Base-by-base conservation (phyloP, 2,888 invertebrate genomes). In the Syrphus vitripennis region DNA sequence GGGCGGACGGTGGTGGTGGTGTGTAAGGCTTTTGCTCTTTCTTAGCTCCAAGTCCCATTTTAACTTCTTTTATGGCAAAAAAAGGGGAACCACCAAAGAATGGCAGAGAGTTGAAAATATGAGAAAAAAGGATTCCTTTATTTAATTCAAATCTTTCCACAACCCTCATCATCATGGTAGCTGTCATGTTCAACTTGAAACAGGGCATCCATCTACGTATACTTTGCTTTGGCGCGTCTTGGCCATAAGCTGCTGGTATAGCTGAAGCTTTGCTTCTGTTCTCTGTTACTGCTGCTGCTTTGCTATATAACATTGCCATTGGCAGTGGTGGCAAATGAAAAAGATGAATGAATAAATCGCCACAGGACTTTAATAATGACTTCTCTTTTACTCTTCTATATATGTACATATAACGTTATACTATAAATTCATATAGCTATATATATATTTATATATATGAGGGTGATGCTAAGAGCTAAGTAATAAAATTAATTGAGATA, bases 401-500 rank as follows among this genome's bases (percentile, higher is more conserved):
- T n/a, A n/a, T n/a, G n/a, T n/a, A n/a, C n/a, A n/a, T n/a, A n/a
- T n/a, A n/a, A n/a, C 19, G 19, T 3, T 65, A 1, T 6, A n/a
- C n/a, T n/a, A 24, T 5, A 40, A 61, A 45, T 65, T 45, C 40
- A 42, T 26, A 63, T 42, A 42, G 16, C 24, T 40, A 26, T 40
- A 63, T 16, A 63, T 21, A 21, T 26, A 24, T 12, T 12, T 12
- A 21, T 45, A 10, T 21, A 19, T 67, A 34, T 76, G 59, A 26
- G 82, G 63, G 72, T 70, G 77, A 57, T 74, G 77, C 86, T 86
- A 77, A 82, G 77, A 82, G 86, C 82, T 82, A 82, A 86, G 86
- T 86, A 86, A 86, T 86, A 82, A 86, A 86, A 86, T 86, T 86
- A 86, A 86, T 86, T 86, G 86, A 86, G 86, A 86, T 86, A 86